A percentile compares a stretch with the other conserved stretches of the same genome.
These are phyloP conservation scores for Steinernema khuongi DNA, from an alignment of 1,140 invertebrate genomes.

Conservation along the genomic window DNA sequence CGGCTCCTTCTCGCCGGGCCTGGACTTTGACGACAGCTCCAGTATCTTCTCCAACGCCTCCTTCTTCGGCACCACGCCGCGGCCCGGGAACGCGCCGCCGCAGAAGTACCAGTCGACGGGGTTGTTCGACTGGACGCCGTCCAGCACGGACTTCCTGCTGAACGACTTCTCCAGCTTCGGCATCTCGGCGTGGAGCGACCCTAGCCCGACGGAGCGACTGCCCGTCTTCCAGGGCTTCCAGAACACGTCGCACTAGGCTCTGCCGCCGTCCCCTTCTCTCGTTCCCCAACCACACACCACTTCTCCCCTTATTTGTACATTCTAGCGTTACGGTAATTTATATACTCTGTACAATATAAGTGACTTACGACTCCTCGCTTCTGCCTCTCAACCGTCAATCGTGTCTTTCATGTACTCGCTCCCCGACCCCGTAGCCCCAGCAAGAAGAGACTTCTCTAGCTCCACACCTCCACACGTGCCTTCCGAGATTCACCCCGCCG, in stretches of 20 bases:
- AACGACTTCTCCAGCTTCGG: not conserved
- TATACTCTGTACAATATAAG: slow-evolving; percentile 17
- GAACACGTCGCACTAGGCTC: not conserved
- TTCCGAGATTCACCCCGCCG: not conserved
- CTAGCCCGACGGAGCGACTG: not conserved
- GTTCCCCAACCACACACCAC: not conserved
- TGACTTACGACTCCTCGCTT: slow-evolving; percentile 13
- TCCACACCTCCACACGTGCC: not conserved
- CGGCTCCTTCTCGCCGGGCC: slow-evolving; percentile 37
- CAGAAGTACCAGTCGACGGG: slow-evolving; percentile 5
- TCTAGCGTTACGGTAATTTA: slow-evolving; percentile 17
- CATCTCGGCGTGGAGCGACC: slow-evolving; percentile 4
- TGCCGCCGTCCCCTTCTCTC: not conserved
- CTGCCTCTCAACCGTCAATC: slow-evolving; percentile 13
- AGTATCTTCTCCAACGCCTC: not conserved
- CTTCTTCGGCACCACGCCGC: not conserved
- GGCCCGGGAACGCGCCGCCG: not conserved
- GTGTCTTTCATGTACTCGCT: slow-evolving; percentile 14
- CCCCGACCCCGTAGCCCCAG: not conserved
- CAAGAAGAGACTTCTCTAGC: not conserved
- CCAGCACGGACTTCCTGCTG: not conserved
- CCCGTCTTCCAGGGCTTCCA: not conserved
- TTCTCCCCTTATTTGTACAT: slow-evolving; percentile 2
- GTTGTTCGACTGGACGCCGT: not conserved
- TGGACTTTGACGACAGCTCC: slow-evolving; percentile 34